Percentiles rank a stretch among this genome's conserved stretches.
Evolutionary conservation across 2,113 vertebrate species (phyloP).

Genomic region (Butorides virescens): DNA sequence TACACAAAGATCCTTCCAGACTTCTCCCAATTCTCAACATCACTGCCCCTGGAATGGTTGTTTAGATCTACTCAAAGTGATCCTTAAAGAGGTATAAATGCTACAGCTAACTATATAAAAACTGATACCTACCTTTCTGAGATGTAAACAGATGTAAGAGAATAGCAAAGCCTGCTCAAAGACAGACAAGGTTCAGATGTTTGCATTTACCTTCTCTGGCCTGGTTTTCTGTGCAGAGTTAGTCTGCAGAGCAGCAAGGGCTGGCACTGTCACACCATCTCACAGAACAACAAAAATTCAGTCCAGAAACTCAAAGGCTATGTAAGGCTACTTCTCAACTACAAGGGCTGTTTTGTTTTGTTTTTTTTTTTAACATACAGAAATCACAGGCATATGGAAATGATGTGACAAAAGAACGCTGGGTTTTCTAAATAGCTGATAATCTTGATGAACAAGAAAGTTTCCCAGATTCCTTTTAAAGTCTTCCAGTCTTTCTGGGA

Average conservation of each 20-base stretch:
- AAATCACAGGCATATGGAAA: neutral
- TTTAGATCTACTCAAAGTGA: neutral
- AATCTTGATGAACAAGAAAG: neutral
- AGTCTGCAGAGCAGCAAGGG: neutral
- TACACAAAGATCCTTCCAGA: neutral
- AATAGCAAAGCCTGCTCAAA: neutral
- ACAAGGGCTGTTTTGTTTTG: neutral
- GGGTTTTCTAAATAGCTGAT: neutral
- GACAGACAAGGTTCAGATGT: neutral
- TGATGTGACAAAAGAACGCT: neutral
- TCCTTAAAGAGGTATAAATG: too few species aligned
- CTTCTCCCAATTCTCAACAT: neutral
- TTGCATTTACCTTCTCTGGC: neutral
- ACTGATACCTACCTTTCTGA: neutral
- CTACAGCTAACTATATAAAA: neutral
- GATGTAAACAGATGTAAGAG: neutral
- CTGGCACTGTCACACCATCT: neutral
- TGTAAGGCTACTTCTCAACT: neutral
- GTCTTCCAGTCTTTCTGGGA: neutral
- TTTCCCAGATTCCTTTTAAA: neutral
- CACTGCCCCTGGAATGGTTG: fast-evolving
- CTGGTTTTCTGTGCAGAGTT: neutral
- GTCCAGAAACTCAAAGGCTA: neutral
- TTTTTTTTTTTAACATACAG: neutral
- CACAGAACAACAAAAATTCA: neutral